Evolutionary conservation across 2,113 vertebrate genomes (phyloP).

Genomic region (Leucopsar rothschildi): DNA sequence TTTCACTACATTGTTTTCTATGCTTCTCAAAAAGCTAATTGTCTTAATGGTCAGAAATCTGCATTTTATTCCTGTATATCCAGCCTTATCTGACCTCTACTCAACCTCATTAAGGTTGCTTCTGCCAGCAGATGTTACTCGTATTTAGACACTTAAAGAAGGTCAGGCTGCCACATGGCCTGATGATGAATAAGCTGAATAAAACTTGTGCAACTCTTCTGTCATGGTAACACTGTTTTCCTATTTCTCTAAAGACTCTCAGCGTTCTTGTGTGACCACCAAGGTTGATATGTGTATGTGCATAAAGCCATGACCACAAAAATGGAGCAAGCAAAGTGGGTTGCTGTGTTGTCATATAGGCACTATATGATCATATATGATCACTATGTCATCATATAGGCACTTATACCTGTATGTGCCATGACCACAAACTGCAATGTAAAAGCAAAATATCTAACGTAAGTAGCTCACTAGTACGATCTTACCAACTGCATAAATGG

Average conservation of each 20-base stretch:
- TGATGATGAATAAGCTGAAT: background rate
- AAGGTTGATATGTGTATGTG: rapidly evolving
- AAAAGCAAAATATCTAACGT: background rate
- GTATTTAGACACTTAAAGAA: background rate
- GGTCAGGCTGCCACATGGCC: background rate
- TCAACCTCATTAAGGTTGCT: conserved; percentile 5
- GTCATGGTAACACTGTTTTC: background rate
- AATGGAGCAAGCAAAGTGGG: background rate
- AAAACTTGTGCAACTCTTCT: background rate
- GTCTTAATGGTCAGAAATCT: background rate
- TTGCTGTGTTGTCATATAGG: background rate
- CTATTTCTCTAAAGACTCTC: background rate
- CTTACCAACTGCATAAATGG: background rate
- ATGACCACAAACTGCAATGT: background rate
- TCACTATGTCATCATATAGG: background rate
- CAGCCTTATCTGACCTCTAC: background rate
- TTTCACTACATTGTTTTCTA: background rate
- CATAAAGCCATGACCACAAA: background rate
- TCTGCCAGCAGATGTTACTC: conserved; percentile 1
- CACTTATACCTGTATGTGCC: background rate
- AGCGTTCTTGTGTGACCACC: background rate
- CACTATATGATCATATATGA: background rate
- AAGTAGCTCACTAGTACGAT: background rate
- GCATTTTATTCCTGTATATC: background rate
- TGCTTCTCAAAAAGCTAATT: background rate